Percentiles rank a stretch among this genome's conserved stretches.
Conservation (phyloP, 2,113 vertebrate genomes). For the Thermophis baileyi region DNA sequence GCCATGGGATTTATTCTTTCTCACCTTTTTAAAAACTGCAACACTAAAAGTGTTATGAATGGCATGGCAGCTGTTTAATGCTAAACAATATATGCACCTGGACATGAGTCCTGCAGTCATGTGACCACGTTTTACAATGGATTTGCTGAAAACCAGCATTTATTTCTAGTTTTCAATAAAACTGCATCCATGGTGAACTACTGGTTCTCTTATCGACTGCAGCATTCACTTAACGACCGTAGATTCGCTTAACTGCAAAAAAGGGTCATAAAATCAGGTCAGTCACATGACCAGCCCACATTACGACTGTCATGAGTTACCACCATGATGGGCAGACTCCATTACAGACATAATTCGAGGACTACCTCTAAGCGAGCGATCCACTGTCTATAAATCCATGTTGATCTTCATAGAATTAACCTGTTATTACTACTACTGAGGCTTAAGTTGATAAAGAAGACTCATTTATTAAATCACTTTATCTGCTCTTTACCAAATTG, state of each 20-base stretch:
- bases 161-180: no score
- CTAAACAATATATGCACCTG: constrained; percentile 10
- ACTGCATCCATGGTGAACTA: no score
- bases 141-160: no score
- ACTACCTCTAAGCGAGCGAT: neutral
- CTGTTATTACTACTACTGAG: neutral
- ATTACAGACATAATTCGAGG: neutral
- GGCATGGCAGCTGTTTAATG: constrained; percentile 55
- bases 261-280: neutral
- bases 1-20: constrained; percentile 21
- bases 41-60: constrained; percentile 69
- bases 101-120: constrained; percentile 19
- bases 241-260: no score
- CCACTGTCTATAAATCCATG: neutral
- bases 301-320: neutral
- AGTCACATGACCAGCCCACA: neutral
- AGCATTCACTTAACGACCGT: no score
- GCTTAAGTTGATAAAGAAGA: constrained; percentile 1
- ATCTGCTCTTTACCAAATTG: neutral
- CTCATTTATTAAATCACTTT: neutral
- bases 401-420: neutral
- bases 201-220: no score
- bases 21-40: constrained; percentile 64
- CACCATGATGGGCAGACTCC: neutral
- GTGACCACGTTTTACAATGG: no score